A percentile compares a stretch with the other conserved stretches of the same genome.
phyloP scores from a whole-genome alignment of 1,140 invertebrate genomes.

The Drosophila nikananu region DNA sequence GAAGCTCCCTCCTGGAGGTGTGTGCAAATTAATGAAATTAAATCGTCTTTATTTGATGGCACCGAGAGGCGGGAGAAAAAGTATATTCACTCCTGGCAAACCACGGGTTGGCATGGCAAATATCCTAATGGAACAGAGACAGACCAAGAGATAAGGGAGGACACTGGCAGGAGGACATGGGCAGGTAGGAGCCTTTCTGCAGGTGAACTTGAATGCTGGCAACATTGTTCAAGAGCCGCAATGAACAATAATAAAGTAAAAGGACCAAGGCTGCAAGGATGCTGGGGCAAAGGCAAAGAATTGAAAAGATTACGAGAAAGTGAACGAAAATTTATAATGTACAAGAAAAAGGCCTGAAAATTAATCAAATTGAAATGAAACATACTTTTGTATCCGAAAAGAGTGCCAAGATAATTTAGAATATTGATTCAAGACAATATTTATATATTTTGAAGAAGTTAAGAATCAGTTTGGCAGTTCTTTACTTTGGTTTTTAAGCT shows the following conservation, averaged over 20 bases:
- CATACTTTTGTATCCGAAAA: neutral
- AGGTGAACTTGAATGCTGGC: constrained; percentile 22
- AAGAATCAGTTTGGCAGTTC: too few species aligned
- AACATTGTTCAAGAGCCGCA: constrained; percentile 27
- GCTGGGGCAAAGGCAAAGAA: neutral
- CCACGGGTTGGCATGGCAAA: constrained; percentile 38
- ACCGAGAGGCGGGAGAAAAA: constrained; percentile 9
- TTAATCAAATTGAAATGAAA: neutral
- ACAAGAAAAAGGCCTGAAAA: neutral
- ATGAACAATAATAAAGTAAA: constrained; percentile 28
- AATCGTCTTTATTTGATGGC: constrained; percentile 76
- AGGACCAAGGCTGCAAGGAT: constrained; percentile 1
- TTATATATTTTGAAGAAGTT: too few species aligned
- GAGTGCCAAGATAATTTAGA: neutral
- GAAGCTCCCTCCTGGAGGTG: constrained; percentile 23
- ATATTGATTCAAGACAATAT: neutral
- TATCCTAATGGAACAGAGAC: constrained; percentile 33
- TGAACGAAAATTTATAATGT: neutral
- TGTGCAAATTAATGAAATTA: constrained; percentile 80
- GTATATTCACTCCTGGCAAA: constrained; percentile 20
- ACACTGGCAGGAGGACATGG: neutral
- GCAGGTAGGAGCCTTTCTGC: constrained; percentile 1
- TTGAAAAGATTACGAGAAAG: neutral
- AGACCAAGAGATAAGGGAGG: constrained; percentile 21
- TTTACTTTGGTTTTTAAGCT: neutral